These are phyloP conservation scores for Serranus cabrilla DNA, from an alignment of 2,797 vertebrate genomes.

Conservation along the genomic window DNA sequence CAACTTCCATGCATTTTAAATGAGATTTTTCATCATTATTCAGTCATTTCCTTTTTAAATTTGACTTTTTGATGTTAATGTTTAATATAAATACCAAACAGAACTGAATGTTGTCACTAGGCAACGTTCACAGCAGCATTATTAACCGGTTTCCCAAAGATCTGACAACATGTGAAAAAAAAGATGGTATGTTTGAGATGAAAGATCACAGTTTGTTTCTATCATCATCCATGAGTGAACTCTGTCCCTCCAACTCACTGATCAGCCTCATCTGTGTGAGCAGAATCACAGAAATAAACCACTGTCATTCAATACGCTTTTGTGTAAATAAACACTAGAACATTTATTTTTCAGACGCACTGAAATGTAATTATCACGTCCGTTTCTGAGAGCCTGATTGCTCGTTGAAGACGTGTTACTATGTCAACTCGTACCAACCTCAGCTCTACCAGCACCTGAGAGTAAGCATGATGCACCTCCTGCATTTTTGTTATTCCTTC, in stretches of 20 bases:
- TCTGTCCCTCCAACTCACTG: neutral
- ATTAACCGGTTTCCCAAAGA: neutral
- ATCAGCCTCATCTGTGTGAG: neutral
- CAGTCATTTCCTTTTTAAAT: neutral
- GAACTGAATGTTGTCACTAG: constrained; percentile 11
- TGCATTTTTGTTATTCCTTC: no score
- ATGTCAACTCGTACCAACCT: no score
- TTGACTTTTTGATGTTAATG: neutral
- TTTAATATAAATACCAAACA: neutral
- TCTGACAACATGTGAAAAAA: neutral
- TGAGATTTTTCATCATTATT: neutral
- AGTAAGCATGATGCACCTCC: no score
- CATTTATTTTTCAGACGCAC: no score
- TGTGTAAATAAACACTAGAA: no score
- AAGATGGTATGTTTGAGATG: neutral
- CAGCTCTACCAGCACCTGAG: no score
- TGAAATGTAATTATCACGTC: no score
- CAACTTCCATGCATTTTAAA: constrained; percentile 10
- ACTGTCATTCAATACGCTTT: no score
- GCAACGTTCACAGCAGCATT: neutral
- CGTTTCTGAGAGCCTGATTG: no score
- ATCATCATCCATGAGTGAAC: neutral
- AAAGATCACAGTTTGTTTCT: constrained; percentile 6
- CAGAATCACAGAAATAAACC: neutral
- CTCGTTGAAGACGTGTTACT: no score